Conservation (phyloP, 2,888 invertebrate species). For the Nomada ruficornis region DNA sequence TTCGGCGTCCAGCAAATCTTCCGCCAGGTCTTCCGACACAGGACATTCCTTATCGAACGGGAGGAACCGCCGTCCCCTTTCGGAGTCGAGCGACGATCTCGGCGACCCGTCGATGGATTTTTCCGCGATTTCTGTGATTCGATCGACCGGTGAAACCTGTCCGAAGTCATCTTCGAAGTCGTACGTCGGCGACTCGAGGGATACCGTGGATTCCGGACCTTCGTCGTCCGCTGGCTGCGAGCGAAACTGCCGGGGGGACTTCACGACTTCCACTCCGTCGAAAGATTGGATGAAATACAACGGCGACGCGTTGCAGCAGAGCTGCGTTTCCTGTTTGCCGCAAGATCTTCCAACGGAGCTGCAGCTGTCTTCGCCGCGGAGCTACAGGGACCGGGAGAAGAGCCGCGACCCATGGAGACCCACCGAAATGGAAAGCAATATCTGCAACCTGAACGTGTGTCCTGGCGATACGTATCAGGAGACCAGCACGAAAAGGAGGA, state of each 20-base stretch:
- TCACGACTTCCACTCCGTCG: slow-evolving; percentile 61
- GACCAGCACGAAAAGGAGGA: slow-evolving; percentile 81
- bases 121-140: slow-evolving; percentile 25
- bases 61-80: slow-evolving; percentile 25
- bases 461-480: slow-evolving; percentile 75
- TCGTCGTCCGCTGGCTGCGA: slow-evolving; percentile 39
- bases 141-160: slow-evolving; percentile 34
- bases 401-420: slow-evolving; percentile 82
- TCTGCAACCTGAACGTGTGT: slow-evolving; percentile 61
- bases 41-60: slow-evolving; percentile 27
- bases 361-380: slow-evolving; percentile 79
- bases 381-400: slow-evolving; percentile 82
- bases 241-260: slow-evolving; percentile 51
- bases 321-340: slow-evolving; percentile 72
- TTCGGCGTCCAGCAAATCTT: slow-evolving; percentile 24
- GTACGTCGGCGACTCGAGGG: slow-evolving; percentile 26
- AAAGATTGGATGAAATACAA: slow-evolving; percentile 69
- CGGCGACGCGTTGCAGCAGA: slow-evolving; percentile 69
- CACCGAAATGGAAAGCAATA: slow-evolving; percentile 79
- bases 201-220: slow-evolving; percentile 24
- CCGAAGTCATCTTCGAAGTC: slow-evolving; percentile 39
- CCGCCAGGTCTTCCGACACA: slow-evolving; percentile 53
- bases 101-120: slow-evolving; percentile 29
- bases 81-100: slow-evolving; percentile 38
- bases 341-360: slow-evolving; percentile 80